Percentiles rank a stretch among this genome's conserved stretches.
Conservation (phyloP, 2,888 invertebrate genomes). For the Drosophila mulleri region DNA sequence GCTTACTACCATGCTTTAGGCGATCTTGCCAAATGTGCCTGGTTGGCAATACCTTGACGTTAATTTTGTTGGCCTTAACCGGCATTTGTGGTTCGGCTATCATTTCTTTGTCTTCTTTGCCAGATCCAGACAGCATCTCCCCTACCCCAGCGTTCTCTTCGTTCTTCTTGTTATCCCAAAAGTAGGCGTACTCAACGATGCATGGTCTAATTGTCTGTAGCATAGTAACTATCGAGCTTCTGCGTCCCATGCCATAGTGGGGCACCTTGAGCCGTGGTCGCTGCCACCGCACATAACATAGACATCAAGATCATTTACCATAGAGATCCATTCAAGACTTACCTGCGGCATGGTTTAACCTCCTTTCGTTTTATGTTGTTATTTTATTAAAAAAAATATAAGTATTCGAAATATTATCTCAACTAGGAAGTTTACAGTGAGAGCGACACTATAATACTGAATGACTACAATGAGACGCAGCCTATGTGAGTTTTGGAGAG, state of each 20-base stretch:
- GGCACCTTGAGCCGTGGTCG: conserved; percentile 19
- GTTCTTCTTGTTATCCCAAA: neutral
- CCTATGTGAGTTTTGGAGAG: neutral
- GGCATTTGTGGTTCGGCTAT: neutral
- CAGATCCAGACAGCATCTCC: neutral
- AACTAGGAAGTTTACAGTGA: neutral
- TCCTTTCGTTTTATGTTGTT: neutral
- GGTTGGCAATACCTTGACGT: neutral
- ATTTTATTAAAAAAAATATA: neutral
- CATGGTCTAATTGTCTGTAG: conserved; percentile 24
- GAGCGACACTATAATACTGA: neutral
- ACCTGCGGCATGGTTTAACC: conserved; percentile 14
- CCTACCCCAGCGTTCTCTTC: no score
- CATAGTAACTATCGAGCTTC: conserved; percentile 5
- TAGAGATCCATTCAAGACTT: neutral
- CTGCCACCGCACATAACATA: conserved; percentile 7
- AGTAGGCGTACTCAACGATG: conserved; percentile 2
- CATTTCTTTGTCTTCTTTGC: no score
- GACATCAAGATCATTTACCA: neutral
- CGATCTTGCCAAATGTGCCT: conserved; percentile 4
- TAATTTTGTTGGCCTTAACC: neutral
- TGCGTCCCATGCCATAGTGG: conserved; percentile 19
- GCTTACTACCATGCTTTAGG: neutral
- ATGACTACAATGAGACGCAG: no score
- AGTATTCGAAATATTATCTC: neutral